These are phyloP conservation scores for Chrysodeixis includens DNA, from an alignment of 2,888 invertebrate genomes.

Conservation along the genomic window DNA sequence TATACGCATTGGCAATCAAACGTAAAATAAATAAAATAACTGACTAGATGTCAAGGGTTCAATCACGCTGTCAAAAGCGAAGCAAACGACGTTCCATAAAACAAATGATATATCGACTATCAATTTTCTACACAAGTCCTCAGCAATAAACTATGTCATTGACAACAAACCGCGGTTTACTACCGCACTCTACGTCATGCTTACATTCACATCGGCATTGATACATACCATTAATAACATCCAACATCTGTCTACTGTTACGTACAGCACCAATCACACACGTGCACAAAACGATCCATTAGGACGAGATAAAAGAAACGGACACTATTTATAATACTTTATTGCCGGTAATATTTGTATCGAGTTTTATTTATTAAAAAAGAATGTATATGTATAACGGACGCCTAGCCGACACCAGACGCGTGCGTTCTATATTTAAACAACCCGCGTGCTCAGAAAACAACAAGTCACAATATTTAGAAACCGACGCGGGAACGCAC, in stretches of 20 bases:
- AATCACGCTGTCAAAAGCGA: neutral
- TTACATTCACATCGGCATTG: constrained; percentile 21
- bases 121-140: neutral
- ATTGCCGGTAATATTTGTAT: constrained; percentile 83
- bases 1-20: neutral
- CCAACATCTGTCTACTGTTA: constrained; percentile 51
- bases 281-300: constrained; percentile 67
- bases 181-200: constrained; percentile 24
- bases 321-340: constrained; percentile 77
- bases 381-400: constrained; percentile 70
- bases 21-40: neutral
- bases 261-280: constrained; percentile 58
- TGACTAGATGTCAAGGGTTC: neutral
- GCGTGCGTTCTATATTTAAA: constrained; percentile 81
- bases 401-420: constrained; percentile 76
- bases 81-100: neutral
- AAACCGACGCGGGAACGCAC: constrained; percentile 76
- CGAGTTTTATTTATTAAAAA: constrained; percentile 78
- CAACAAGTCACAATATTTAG: constrained; percentile 82
- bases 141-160: neutral
- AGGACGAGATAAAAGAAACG: constrained; percentile 74
- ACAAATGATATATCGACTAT: neutral
- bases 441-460: constrained; percentile 79
- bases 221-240: constrained; percentile 44
- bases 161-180: constrained; percentile 2